phyloP scores from a whole-genome alignment of 2,888 invertebrate genomes.

The Autographa gamma region DNA sequence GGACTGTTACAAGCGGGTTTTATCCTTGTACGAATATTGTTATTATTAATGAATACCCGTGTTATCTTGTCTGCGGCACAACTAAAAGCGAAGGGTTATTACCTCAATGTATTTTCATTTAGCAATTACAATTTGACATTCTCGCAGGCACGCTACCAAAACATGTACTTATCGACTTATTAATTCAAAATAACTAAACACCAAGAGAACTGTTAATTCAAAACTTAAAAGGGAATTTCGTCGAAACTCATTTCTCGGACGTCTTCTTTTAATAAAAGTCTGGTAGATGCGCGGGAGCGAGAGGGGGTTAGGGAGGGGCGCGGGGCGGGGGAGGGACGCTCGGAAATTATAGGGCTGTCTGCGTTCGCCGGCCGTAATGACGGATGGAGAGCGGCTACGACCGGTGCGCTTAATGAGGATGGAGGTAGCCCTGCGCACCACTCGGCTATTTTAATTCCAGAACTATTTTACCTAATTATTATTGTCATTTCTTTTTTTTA shows the following conservation, averaged over 20 bases:
- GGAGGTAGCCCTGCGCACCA: conserved; percentile 76
- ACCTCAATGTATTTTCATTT: conserved; percentile 21
- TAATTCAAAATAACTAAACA: conserved; percentile 51
- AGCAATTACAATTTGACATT: conserved; percentile 45
- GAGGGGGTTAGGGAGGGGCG: conserved; percentile 52
- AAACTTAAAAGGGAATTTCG: conserved; percentile 71
- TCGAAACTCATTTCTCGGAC: conserved; percentile 77
- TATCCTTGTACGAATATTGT: not conserved
- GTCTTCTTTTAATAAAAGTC: conserved; percentile 80
- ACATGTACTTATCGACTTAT: conserved; percentile 48
- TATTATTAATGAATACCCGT: not conserved
- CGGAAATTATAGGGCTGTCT: conserved; percentile 86
- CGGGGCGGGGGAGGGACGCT: conserved; percentile 63
- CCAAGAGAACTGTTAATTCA: conserved; percentile 65
- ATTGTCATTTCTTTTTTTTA: conserved; percentile 35
- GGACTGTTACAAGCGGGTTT: not conserved
- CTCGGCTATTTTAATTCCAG: conserved; percentile 62
- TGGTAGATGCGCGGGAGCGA: conserved; percentile 62
- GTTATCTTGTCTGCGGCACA: conserved; percentile 30
- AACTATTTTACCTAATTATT: conserved; percentile 58
- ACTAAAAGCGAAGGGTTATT: conserved; percentile 15
- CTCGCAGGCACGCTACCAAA: conserved; percentile 17
- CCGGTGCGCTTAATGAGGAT: conserved; percentile 78
- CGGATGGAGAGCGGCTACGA: conserved; percentile 77
- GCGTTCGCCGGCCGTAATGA: conserved; percentile 81